Percentiles rank a stretch among this genome's conserved stretches.
Conservation (phyloP, 1,140 invertebrate species). For the Chelonus insularis region DNA sequence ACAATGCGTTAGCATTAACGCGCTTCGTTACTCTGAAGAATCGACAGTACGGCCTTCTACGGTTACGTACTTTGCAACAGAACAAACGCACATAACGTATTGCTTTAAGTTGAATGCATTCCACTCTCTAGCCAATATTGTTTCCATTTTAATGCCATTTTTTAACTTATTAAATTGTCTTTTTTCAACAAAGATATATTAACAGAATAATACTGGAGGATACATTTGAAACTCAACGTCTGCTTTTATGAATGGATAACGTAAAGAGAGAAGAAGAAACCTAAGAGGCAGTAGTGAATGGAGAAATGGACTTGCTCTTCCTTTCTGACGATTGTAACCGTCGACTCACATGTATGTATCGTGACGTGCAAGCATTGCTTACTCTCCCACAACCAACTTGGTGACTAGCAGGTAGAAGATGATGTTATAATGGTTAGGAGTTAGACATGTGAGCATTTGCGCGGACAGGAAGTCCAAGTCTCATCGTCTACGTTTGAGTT, state of each 20-base stretch:
- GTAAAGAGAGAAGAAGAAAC: constrained; percentile 12
- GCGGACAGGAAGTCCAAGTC: constrained; percentile 56
- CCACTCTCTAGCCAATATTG: too few relatives aligned
- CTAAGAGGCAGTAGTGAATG: constrained; percentile 23
- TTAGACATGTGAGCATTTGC: constrained; percentile 45
- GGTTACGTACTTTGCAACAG: neutral
- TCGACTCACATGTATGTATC: constrained; percentile 35
- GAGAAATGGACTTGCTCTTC: constrained; percentile 19
- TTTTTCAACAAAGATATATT: too few relatives aligned
- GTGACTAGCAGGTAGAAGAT: constrained; percentile 50
- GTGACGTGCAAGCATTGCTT: constrained; percentile 55
- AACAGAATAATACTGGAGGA: too few relatives aligned
- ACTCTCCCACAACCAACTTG: constrained; percentile 57
- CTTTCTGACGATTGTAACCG: neutral
- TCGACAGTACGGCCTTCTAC: neutral
- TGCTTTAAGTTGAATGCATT: too few relatives aligned
- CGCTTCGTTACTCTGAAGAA: constrained; percentile 44
- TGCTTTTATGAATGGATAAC: neutral
- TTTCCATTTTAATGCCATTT: too few relatives aligned
- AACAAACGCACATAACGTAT: too few relatives aligned
- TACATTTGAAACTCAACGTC: too few relatives aligned
- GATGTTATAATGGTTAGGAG: constrained; percentile 58
- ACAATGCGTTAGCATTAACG: constrained; percentile 49
- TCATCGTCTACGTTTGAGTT: constrained; percentile 7
- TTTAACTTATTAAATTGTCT: too few relatives aligned